phyloP scores from a whole-genome alignment of 1,140 invertebrate genomes.

The Trichogramma pretiosum region DNA sequence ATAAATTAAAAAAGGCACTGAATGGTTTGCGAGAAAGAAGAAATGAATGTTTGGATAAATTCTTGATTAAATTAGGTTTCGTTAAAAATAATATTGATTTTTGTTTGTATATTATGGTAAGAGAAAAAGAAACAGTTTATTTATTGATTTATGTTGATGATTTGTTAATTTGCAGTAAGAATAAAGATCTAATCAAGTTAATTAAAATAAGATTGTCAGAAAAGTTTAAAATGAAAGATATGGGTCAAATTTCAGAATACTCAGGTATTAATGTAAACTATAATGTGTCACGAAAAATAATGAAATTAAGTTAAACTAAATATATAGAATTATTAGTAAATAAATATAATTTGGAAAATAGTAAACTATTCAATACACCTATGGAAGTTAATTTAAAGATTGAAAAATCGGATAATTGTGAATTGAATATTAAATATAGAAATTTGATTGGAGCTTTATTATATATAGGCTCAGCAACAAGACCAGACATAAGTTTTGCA shows the following conservation, averaged over 20 bases:
- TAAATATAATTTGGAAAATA: conserved; percentile 15
- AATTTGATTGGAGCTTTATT: conserved; percentile 23
- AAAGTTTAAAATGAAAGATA: conserved; percentile 2
- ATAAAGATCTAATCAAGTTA: not conserved
- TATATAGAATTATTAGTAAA: conserved; percentile 10
- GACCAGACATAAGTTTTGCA: conserved; percentile 25
- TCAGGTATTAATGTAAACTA: not conserved
- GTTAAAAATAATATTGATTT: conserved; percentile 9
- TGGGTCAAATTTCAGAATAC: not conserved
- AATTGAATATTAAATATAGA: conserved; percentile 5
- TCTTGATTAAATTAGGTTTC: conserved; percentile 14
- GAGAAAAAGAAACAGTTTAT: not conserved
- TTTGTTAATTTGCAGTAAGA: conserved; percentile 1
- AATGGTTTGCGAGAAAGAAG: conserved; percentile 31
- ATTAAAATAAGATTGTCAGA: not conserved
- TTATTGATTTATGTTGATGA: conserved; percentile 1
- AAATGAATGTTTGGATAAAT: conserved; percentile 19
- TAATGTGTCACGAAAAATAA: not conserved
- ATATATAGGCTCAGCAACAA: conserved; percentile 25
- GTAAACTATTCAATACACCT: conserved; percentile 10
- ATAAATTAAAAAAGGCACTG: conserved; percentile 25
- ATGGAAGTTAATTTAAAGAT: conserved; percentile 10
- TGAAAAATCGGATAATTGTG: not conserved
- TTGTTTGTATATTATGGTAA: not conserved
- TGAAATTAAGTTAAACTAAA: conserved; percentile 11